These are phyloP conservation scores for Heloderma charlesbogerti DNA, from an alignment of 2,113 vertebrate species.

Conservation along the genomic window DNA sequence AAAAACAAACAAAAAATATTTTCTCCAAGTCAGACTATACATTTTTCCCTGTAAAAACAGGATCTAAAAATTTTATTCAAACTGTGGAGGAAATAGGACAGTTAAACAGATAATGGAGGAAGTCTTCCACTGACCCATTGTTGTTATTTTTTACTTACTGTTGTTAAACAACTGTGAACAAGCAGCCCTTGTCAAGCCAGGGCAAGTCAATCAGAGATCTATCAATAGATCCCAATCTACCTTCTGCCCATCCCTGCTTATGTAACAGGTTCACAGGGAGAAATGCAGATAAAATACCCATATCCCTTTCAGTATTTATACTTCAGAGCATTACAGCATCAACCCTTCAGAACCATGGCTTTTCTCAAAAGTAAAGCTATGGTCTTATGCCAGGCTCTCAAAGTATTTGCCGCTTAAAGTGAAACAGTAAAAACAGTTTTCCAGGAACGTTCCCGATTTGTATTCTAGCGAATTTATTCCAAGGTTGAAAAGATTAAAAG, in stretches of 20 bases:
- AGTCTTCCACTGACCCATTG: too few relatives aligned
- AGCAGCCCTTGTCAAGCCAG: neutral
- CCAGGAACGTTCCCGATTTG: neutral
- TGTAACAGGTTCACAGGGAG: neutral
- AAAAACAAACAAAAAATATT: too few relatives aligned
- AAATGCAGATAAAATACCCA: neutral
- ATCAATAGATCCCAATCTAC: neutral
- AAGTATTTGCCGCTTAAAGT: neutral
- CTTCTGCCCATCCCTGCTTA: neutral
- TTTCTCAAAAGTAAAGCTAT: neutral
- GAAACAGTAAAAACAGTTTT: neutral
- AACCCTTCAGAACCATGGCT: neutral
- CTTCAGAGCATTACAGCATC: neutral
- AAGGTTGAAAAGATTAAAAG: neutral
- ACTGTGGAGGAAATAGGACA: too few relatives aligned
- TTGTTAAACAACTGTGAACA: too few relatives aligned
- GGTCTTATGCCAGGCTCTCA: neutral
- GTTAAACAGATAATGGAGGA: too few relatives aligned
- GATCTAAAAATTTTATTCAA: too few relatives aligned
- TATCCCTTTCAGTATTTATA: neutral
- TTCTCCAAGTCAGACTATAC: too few relatives aligned
- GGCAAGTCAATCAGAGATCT: neutral
- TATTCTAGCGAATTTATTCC: neutral
- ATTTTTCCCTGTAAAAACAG: too few relatives aligned
- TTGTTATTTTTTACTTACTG: too few relatives aligned